Base-by-base conservation (phyloP, 35 echinoderm and acorn worm species). In the Lytechinus pictus region DNA sequence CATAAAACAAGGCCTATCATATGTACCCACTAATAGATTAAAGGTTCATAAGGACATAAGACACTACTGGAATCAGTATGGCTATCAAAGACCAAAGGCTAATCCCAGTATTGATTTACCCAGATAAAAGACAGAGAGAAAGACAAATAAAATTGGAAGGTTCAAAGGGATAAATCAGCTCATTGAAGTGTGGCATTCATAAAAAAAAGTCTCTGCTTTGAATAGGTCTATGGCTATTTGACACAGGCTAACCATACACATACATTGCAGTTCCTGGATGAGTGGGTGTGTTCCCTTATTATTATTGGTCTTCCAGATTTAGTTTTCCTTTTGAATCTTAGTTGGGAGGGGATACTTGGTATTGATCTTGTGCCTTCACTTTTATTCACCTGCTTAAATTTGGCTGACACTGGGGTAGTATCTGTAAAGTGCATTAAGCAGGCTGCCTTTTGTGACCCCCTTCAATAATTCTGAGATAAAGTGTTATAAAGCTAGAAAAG, bases 51-150 rank as follows among this genome's bases (percentile, higher is more conserved):
- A 90, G 88, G 88, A 90, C 88, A 90, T 90, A 52, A 16, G 8
- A 90, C 10, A 21, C 88, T 52, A 52, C 29, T 90, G 88, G 88
- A 90, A 52, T 90, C 52, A 52, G 88, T 54, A 13, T 79, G 66
- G 66, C 29, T 90, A 90, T 90, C 88, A 90, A 28, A 90, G 88
- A 90, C 88, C 88, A 90, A 90, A 90, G 88, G 88, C 88, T 90
- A 90, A 90, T 90, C 88, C 27, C 9, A 2, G 4, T 90, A 90
- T 90, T 90, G 88, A 90, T 79, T 79, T 79, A 16, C 12, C 66
- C 66, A 79, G 66, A 79, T 54, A 90, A 44, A 52, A 10, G 86
- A 88, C 9, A 88, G 29, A 90, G 9, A 28, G 5, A 44, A 90
- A 13, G 24, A 44, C 88, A 52, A 52, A 54, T 90, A 90, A 54